Percentiles rank a stretch among this genome's conserved stretches.
Evolutionary conservation across 2,888 invertebrate species (phyloP).

Genomic region (Meandrusa payeni): DNA sequence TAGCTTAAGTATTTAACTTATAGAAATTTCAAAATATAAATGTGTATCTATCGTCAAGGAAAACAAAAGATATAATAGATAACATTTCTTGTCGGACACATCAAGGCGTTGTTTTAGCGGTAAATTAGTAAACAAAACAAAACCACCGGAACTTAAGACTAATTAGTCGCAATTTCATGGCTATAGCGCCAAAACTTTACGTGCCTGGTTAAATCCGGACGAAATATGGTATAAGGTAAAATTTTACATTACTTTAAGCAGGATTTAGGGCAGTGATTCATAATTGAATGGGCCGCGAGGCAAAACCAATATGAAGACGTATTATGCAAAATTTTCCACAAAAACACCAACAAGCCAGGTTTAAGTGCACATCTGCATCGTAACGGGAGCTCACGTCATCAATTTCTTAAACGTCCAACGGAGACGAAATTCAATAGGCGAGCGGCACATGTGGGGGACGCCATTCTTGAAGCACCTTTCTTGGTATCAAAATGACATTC

Average conservation of each 20-base stretch:
- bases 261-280: conserved; percentile 73
- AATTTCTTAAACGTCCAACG: conserved; percentile 52
- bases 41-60: conserved; percentile 17
- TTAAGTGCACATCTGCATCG: conserved; percentile 49
- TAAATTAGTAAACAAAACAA: conserved; percentile 72
- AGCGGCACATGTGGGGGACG: conserved; percentile 87
- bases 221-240: conserved; percentile 33
- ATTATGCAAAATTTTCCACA: conserved; percentile 43
- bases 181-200: conserved; percentile 29
- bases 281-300: conserved; percentile 52
- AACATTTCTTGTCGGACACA: conserved; percentile 25
- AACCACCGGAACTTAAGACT: conserved; percentile 43
- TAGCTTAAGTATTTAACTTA: too few species aligned
- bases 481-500: conserved; percentile 83
- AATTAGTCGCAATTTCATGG: conserved; percentile 33
- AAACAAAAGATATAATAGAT: conserved; percentile 23
- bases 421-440: conserved; percentile 65
- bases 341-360: conserved; percentile 41
- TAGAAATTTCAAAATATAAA: conserved; percentile 12
- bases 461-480: conserved; percentile 86
- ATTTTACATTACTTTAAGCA: conserved; percentile 50
- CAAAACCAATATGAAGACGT: conserved; percentile 40
- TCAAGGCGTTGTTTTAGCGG: conserved; percentile 40
- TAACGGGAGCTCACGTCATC: conserved; percentile 63
- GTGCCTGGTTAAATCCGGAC: conserved; percentile 20